Evolutionary conservation across 2,888 invertebrate genomes (phyloP).

Genomic region (Nemoura dubitans): DNA sequence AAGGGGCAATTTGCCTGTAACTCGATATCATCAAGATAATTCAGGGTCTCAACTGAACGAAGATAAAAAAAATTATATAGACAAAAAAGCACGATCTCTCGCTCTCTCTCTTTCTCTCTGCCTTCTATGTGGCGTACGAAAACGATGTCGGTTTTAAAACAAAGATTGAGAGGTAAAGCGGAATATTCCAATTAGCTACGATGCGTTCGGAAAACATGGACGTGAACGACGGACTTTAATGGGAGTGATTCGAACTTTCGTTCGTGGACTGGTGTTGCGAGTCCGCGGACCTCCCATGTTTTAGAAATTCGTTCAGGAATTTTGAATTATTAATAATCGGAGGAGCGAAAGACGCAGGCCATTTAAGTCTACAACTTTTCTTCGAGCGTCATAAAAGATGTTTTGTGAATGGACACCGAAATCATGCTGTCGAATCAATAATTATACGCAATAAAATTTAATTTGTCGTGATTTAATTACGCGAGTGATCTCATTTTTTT

Average conservation of each 20-base stretch:
- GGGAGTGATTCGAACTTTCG: neutral
- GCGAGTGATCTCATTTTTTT: slow-evolving; percentile 3
- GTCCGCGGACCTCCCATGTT: neutral
- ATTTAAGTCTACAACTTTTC: neutral
- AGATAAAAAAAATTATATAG: slow-evolving; percentile 32
- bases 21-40: slow-evolving; percentile 40
- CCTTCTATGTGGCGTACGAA: neutral
- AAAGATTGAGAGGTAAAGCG: slow-evolving; percentile 36
- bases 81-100: slow-evolving; percentile 19
- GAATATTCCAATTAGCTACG: slow-evolving; percentile 34
- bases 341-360: neutral
- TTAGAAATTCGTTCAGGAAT: slow-evolving; percentile 1
- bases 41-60: slow-evolving; percentile 27
- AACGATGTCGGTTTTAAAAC: slow-evolving; percentile 26
- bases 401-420: neutral
- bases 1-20: slow-evolving; percentile 38
- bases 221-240: neutral
- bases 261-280: neutral
- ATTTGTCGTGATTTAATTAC: slow-evolving; percentile 2
- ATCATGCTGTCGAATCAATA: neutral
- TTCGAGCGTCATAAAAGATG: neutral
- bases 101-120: neutral
- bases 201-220: slow-evolving; percentile 9
- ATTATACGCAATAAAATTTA: slow-evolving; percentile 5
- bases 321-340: neutral